Evolutionary conservation across 1,140 invertebrate genomes (phyloP), one percentile per base, ranked within the genome.

Genomic region (Leptinotarsa lineolata): DNA sequence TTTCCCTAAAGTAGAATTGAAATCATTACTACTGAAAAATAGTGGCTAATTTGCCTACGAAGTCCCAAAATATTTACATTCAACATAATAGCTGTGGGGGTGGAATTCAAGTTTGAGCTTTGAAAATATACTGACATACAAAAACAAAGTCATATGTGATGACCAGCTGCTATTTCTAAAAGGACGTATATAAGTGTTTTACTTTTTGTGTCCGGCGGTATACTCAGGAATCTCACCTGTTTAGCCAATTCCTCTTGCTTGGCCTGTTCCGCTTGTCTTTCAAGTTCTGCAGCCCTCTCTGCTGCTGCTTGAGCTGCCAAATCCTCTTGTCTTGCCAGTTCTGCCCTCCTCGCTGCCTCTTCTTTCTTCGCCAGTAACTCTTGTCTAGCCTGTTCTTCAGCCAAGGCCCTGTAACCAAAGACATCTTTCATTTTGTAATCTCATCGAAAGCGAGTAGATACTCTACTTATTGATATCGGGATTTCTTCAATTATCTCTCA

Each of bases 261-360:
- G 30, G 79, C 81, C 63, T 74, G 30, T 76, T 84, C 83, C 13
- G 83, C 85, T 81, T 85, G 83, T 67, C 82, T 80, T 77, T 85
- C 84, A n/a, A 85, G 74, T 77, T 85, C 85, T 22, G 84, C 84
- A 24, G 84, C 83, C 72, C 81, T 79, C 79, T 85, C 84, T 22
- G 84, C 83, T 66, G 85, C 84, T 15, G 84, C 84, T 78, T 85
- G 80, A 70, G 84, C 84, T 39, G 84, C 84, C 48, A 85, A 74
- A 65, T 82, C 79, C 74, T 85, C 84, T 78, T 85, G 83, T 58
- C 83, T 75, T 3, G 83, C 82, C 22, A 84, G 69, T 78, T 85
- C 83, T n/a, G 83, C 83, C 68, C 81, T 78, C 73, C 78, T 80
- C 4, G 76, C 80, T 24, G 79, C 80, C 73, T 83, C 81, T 73